Conservation (phyloP, 2,113 vertebrate species). For the Stictonetta naevosa region DNA sequence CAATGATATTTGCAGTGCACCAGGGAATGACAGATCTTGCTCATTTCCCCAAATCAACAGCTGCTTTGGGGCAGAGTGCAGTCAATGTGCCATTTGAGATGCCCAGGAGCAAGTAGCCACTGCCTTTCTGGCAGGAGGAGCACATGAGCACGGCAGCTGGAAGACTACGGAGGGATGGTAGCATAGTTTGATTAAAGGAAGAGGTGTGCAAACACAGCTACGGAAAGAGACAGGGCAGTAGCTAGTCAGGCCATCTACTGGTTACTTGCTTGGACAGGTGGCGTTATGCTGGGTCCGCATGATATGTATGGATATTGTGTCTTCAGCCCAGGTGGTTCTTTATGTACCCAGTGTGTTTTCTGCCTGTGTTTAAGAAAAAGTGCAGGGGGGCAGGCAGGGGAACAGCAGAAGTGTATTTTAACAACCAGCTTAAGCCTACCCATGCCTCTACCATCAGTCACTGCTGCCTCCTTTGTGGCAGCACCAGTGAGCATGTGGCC, state of each 20-base stretch:
- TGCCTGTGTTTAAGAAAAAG: neutral
- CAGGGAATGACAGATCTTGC: neutral
- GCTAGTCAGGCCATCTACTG: neutral
- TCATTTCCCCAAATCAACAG: neutral
- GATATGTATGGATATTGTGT: neutral
- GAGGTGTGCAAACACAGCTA: neutral
- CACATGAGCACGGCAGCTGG: neutral
- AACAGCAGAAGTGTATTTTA: neutral
- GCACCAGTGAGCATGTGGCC: neutral
- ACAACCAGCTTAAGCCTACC: neutral
- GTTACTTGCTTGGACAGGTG: neutral
- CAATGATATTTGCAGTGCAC: neutral
- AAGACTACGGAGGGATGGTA: neutral
- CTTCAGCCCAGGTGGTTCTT: neutral
- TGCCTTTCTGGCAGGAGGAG: neutral
- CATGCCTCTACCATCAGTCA: neutral
- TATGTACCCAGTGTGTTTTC: neutral
- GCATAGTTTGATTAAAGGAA: neutral
- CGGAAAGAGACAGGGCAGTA: neutral
- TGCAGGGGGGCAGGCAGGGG: neutral
- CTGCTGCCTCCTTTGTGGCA: neutral
- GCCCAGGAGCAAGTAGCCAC: neutral
- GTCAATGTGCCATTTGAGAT: neutral
- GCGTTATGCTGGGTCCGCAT: neutral
- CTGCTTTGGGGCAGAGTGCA: neutral